Evolutionary conservation across 1,140 invertebrate species (phyloP).

Genomic region (honey bee (Apis mellifera)): Amel_HAv3.1 CM009935.2:4220001-4220500

Average conservation of each 20-base stretch:
- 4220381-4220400: background rate
- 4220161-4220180: background rate
- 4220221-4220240: constrained; percentile 83
- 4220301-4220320: constrained; percentile 74
- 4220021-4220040: no score
- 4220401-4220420: constrained; percentile 69
- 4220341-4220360: constrained; percentile 62
- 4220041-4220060: no score
- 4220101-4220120: no score
- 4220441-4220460: constrained; percentile 80
- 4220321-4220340: constrained; percentile 56
- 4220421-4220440: constrained; percentile 78
- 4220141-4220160: no score
- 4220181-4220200: constrained; percentile 49
- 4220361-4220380: constrained; percentile 58
- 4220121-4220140: no score
- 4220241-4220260: constrained; percentile 77
- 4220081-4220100: no score
- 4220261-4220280: constrained; percentile 80
- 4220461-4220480: constrained; percentile 82
- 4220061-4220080: no score
- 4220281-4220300: constrained; percentile 78
- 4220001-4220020: background rate
- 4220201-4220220: constrained; percentile 81
- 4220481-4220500: constrained; percentile 82